Evolutionary conservation across 2,888 invertebrate species (phyloP).

Genomic region (Saturnia japonica): DNA sequence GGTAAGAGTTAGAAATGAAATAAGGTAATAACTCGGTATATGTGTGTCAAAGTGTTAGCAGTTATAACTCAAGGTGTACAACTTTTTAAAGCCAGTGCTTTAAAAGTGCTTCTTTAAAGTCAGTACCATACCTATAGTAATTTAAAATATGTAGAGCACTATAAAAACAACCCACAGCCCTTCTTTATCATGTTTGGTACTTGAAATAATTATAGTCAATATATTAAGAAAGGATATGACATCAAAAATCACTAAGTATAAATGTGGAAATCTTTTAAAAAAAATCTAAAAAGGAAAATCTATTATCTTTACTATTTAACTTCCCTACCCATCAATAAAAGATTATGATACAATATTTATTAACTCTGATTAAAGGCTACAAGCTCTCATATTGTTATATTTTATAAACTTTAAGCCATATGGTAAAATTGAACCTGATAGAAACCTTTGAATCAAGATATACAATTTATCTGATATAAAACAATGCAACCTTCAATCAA

Average conservation of each 20-base stretch:
- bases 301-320: not conserved
- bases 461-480: not conserved
- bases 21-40: not conserved
- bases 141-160: too few relatives aligned
- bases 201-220: too few relatives aligned
- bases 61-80: not conserved
- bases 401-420: not conserved
- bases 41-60: not conserved
- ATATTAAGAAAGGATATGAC: too few relatives aligned
- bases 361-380: not conserved
- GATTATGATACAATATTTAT: not conserved
- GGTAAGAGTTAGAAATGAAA: not conserved
- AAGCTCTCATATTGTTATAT: not conserved
- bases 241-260: too few relatives aligned
- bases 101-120: too few relatives aligned
- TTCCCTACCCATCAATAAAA: not conserved
- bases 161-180: too few relatives aligned
- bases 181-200: too few relatives aligned
- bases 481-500: not conserved
- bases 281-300: not conserved
- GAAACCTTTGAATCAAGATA: not conserved
- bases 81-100: not conserved
- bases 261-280: not conserved
- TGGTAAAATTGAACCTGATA: not conserved
- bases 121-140: too few relatives aligned